Evolutionary conservation across 1,140 invertebrate genomes (phyloP).

Genomic region (Drosophila seguyi): DNA sequence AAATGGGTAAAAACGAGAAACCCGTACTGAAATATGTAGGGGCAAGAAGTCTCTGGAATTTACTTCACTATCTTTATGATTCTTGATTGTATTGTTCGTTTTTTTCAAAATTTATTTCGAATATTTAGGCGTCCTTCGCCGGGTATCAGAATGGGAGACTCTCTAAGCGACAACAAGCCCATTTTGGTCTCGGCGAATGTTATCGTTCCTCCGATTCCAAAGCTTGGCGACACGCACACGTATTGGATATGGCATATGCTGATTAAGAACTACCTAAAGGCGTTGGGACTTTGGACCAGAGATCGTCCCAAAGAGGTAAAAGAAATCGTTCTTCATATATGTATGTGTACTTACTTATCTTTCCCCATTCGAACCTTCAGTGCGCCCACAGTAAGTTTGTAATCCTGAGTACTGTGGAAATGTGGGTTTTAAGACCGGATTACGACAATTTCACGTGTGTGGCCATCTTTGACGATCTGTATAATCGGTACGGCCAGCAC

Average conservation of each 20-base stretch:
- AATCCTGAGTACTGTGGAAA: conserved; percentile 33
- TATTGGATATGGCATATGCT: conserved; percentile 45
- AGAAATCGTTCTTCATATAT: too few relatives aligned
- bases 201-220: conserved; percentile 17
- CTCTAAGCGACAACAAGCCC: background rate
- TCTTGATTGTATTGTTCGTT: conserved; percentile 5
- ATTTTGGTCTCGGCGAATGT: background rate
- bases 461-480: conserved; percentile 27
- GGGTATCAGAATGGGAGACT: conserved; percentile 20
- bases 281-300: conserved; percentile 23
- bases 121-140: background rate
- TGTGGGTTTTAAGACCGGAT: conserved; percentile 28
- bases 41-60: background rate
- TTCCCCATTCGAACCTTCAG: conserved; percentile 1
- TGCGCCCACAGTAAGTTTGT: conserved; percentile 35
- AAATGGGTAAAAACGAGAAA: background rate
- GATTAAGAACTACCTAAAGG: conserved; percentile 22
- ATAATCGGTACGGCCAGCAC: background rate
- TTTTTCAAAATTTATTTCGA: conserved; percentile 21
- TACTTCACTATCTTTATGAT: conserved; percentile 26
- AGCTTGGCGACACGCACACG: conserved; percentile 33
- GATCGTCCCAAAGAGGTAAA: conserved; percentile 28
- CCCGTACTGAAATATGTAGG: background rate
- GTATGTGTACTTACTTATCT: too few relatives aligned
- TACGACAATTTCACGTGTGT: conserved; percentile 10